A percentile compares a stretch with the other conserved stretches of the same genome.
These are phyloP conservation scores for Agrotis exclamationis DNA, from an alignment of 2,888 invertebrate genomes.

Conservation along the genomic window DNA sequence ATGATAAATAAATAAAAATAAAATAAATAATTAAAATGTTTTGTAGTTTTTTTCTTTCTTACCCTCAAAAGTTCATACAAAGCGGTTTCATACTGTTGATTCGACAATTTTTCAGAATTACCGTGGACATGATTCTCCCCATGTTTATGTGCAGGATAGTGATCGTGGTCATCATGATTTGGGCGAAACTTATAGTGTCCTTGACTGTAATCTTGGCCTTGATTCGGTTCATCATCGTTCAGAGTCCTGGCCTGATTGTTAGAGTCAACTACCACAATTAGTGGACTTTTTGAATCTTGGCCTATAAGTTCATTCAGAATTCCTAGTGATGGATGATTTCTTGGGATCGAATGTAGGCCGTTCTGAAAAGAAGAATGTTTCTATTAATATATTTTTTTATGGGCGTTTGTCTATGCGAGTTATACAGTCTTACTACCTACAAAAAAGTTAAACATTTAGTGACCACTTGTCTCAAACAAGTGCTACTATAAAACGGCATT, in stretches of 20 bases:
- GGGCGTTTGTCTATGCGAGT: no score
- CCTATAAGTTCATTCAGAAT: conserved; percentile 27
- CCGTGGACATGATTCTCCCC: background rate
- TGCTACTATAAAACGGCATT: no score
- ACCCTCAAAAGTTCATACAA: conserved; percentile 28
- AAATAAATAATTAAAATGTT: no score
- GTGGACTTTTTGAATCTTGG: conserved; percentile 27
- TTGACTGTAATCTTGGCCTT: background rate
- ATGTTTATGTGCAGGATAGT: background rate
- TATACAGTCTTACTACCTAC: no score
- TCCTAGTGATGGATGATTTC: conserved; percentile 20
- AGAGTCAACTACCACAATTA: conserved; percentile 33
- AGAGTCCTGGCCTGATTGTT: conserved; percentile 2
- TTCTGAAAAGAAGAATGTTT: conserved; percentile 19
- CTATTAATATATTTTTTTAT: no score
- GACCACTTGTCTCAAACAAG: no score
- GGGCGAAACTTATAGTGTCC: conserved; percentile 5
- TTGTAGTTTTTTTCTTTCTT: background rate
- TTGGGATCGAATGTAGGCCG: conserved; percentile 10
- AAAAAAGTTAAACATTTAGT: no score
- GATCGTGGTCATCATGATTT: background rate
- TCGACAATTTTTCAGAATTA: background rate
- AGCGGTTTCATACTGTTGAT: conserved; percentile 12
- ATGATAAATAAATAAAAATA: no score
- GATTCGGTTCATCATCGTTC: conserved; percentile 3